Evolutionary conservation across 2,113 vertebrate genomes (phyloP).

Genomic region (Coptodon bakossiorum): DNA sequence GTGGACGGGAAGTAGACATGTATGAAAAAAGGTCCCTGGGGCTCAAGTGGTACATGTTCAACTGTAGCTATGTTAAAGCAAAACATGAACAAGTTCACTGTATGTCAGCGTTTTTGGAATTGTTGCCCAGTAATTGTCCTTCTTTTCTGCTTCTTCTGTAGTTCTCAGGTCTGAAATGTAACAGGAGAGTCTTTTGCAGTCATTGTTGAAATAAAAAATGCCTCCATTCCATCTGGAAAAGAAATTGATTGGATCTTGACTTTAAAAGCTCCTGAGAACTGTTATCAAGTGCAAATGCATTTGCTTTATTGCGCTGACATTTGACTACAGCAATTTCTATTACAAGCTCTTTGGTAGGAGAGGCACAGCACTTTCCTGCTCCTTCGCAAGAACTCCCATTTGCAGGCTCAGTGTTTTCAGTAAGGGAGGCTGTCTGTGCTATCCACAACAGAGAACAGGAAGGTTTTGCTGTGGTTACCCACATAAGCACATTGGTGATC

Average conservation of each 20-base stretch:
- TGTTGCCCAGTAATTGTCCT: not conserved
- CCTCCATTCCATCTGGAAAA: not conserved
- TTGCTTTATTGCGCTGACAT: not conserved
- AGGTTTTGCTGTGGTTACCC: not conserved
- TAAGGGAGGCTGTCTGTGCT: not conserved
- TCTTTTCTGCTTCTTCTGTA: slow-evolving; percentile 17
- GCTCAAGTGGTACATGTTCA: not conserved
- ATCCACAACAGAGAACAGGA: not conserved
- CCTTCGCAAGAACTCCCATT: not conserved
- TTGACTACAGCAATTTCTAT: not conserved
- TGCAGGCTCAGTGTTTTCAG: not conserved
- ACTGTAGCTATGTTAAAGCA: not conserved
- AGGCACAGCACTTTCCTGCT: not conserved
- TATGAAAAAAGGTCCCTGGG: not conserved
- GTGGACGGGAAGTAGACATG: not conserved
- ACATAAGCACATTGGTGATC: not conserved
- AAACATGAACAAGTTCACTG: not conserved
- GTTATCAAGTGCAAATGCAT: not conserved
- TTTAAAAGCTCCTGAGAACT: not conserved
- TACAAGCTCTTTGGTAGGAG: not conserved
- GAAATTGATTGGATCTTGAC: not conserved
- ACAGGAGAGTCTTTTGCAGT: not conserved
- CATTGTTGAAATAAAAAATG: not conserved
- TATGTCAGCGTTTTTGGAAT: not conserved
- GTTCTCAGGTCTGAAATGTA: slow-evolving; percentile 23